Evolutionary conservation across 2,113 vertebrate genomes (phyloP), one percentile per base, ranked within the genome.

Genomic region (Tauraco erythrolophus): DNA sequence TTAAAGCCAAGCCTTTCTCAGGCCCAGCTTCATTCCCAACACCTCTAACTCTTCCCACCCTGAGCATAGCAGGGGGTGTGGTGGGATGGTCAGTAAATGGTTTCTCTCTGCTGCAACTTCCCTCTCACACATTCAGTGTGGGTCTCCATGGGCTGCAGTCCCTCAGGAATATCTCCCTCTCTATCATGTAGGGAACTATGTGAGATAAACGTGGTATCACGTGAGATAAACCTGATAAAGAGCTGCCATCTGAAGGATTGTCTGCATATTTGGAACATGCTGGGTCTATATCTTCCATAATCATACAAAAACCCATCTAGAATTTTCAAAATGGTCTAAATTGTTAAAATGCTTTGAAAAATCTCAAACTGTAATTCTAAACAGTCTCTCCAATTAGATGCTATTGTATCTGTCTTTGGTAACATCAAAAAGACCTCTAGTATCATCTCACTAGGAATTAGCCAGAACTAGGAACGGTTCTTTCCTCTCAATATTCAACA

Each of bases 31-130:
- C 39, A 48, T 15, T 48, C 51, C 30, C 21, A 54, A 35, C 18
- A 62, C 41, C 22, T 62, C 56, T 22, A 62, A 19, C 41, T 37
- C 19, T 4, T 7, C 31, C 25, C 3, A 4, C 9, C 11, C 33
- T 0, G 0, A 69, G 39, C 25, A 31, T 25, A 23, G 14, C 46
- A 81, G 35, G 25, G 5, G 2, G 10, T 50, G 13, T 54, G 31
- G 6, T 43, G n/a, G 53, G 25, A 61, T 61, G 18, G 25, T 68
- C 53, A 54, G 9, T 68, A 54, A 17, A 15, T 9, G 25, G 48
- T 69, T 61, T 75, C 46, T 74, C 53, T 75, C 41, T 61, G 30
- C 30, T 61, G 10, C 23, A 45, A 5, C 6, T 46, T 66, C 16
- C 24, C 16, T 75, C 17, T 83, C 61, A 83, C 39, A 46, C 15